Base-by-base conservation (phyloP, 2,888 invertebrate genomes). In the Cistogaster globosa region DNA sequence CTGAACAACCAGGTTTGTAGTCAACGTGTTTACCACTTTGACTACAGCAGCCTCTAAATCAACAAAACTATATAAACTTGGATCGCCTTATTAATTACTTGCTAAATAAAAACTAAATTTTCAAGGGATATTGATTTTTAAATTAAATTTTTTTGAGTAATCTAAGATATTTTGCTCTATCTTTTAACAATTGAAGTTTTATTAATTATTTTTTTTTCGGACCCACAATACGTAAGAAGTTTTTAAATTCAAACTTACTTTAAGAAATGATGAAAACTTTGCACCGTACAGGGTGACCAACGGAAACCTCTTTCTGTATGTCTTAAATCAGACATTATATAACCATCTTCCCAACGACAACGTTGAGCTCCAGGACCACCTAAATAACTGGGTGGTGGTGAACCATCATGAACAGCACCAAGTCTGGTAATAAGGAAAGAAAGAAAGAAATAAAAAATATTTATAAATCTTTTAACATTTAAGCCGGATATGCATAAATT, bases 401-500 rank as follows among this genome's bases (percentile, higher is more conserved):
- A 98, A 68, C 98, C 98, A 91, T 98, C 98, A 92, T 98, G 98
- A n/a, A 98, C 98, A 89, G 98, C 98, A 86, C 98, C 98, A 91
- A 98, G 93, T 92, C 98, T 98, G 75, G 32, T 9, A 36, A 38
- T 36, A 45, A 38, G 4, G 18, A n/a, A n/a, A 55, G 55, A 72
- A 75, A 81, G 76, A 72, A 71, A 80, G 71, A 51, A n/a, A 18
- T n/a, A n/a, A 71, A 58, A n/a, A 2, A 0, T 7, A n/a, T n/a
- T 8, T 5, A 18, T 51, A n/a, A 18, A n/a, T 51, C 3, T 18
- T 51, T 55, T 8, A 26, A 26, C 38, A 53, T 36, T 65, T 20
- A 87, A 88, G 87, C 88, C 90, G 90, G 89, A 90, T 90, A 88
- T 89, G 88, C 88, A 89, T 88, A 89, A 90, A 67, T 87, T 89